phyloP scores from a whole-genome alignment of 1,140 invertebrate species.

The Bombus difficillimus region DNA sequence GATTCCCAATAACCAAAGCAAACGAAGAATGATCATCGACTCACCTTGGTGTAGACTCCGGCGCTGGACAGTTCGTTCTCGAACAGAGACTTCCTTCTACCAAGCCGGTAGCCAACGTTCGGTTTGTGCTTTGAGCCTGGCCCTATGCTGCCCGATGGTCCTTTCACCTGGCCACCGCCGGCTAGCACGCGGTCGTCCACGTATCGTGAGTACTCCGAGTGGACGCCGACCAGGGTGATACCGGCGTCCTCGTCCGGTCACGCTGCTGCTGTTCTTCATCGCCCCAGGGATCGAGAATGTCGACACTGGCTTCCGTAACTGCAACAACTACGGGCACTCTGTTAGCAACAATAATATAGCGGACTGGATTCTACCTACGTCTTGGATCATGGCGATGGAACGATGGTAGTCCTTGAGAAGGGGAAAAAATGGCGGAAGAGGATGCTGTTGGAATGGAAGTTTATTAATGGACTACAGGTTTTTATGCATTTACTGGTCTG shows the following conservation, averaged over 20 bases:
- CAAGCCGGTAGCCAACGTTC: conserved; percentile 98
- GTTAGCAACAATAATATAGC: not conserved
- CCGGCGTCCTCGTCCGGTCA: conserved; percentile 89
- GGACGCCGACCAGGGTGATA: conserved; percentile 90
- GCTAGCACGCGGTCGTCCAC: conserved; percentile 89
- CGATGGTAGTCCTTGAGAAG: not conserved
- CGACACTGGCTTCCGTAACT: conserved; percentile 98
- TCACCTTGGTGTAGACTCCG: conserved; percentile 96
- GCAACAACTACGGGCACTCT: conserved; percentile 79
- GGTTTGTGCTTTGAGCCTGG: conserved; percentile 93
- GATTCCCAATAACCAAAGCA: not conserved
- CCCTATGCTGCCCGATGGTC: conserved; percentile 84
- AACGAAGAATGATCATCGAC: conserved; percentile 36
- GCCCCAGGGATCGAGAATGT: conserved; percentile 97
- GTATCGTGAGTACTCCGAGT: conserved; percentile 92
- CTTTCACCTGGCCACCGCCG: conserved; percentile 84
- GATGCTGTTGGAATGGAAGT: not conserved
- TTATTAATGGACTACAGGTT: too few relatives aligned
- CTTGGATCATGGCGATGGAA: not conserved
- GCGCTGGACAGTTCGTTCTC: conserved; percentile 99
- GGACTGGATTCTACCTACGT: too few relatives aligned
- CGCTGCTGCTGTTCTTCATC: conserved; percentile 91
- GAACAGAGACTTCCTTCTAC: conserved; percentile 97
- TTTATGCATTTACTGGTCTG: too few relatives aligned
- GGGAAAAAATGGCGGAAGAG: not conserved